Evolutionary conservation across 2,797 vertebrate species (phyloP).

Genomic region (Gambusia yucatana): DNA sequence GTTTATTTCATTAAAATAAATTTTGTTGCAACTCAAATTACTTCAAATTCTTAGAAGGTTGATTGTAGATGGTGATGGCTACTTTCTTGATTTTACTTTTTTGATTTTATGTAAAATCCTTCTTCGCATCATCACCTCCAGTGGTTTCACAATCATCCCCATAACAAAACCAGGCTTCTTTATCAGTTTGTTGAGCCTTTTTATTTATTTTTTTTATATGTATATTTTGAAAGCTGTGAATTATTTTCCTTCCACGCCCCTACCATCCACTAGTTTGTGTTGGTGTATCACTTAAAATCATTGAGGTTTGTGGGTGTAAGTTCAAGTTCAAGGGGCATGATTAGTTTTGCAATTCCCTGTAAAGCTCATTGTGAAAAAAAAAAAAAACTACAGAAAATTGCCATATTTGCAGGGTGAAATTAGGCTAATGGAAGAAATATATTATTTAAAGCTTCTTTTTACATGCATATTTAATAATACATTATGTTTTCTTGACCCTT

Average conservation of each 20-base stretch:
- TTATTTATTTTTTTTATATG: not conserved
- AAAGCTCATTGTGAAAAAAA: not conserved
- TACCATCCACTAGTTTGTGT: not conserved
- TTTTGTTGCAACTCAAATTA: too few relatives aligned
- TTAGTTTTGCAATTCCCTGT: not conserved
- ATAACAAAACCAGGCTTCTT: too few relatives aligned
- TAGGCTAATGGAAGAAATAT: not conserved
- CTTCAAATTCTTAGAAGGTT: too few relatives aligned
- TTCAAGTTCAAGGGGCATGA: not conserved
- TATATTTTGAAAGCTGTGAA: not conserved
- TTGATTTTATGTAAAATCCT: too few relatives aligned
- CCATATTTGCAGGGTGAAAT: not conserved
- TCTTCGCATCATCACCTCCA: too few relatives aligned
- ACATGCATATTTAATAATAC: not conserved
- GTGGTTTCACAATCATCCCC: too few relatives aligned
- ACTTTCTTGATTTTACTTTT: too few relatives aligned
- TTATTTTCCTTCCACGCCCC: not conserved
- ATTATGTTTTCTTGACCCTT: not conserved
- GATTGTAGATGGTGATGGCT: too few relatives aligned
- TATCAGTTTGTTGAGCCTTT: too few relatives aligned
- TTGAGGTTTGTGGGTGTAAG: not conserved
- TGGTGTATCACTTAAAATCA: not conserved
- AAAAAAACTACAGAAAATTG: not conserved
- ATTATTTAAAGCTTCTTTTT: not conserved
- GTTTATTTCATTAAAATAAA: too few relatives aligned